Base-by-base conservation (phyloP, 1,140 invertebrate genomes). In the Drosophila auraria region DNA sequence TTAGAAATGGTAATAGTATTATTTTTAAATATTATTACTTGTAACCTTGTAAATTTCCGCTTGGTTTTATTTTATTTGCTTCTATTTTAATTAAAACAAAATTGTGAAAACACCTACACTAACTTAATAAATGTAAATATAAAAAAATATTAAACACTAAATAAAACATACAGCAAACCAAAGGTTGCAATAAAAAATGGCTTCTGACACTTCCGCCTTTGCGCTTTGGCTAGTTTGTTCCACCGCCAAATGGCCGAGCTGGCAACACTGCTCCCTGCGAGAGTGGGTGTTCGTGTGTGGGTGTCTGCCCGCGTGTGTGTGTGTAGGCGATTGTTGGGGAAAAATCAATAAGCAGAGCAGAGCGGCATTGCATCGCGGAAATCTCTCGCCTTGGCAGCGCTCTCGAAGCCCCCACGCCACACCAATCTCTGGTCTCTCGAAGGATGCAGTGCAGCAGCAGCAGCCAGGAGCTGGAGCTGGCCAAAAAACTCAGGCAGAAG, bases 301-400 rank as follows among this genome's bases (percentile, higher is more conserved):
- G 53, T 47, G 47, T 40, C n/a, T 40, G 59, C 63, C 15, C 36
- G 68, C 44, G 30, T 23, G 17, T 27, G 25, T 62, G 69, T 51
- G 33, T 36, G 58, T 75, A 33, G 20, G 73, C 51, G 70, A 42
- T n/a, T n/a, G 61, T 75, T 76, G 60, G 71, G 59, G 75, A 78
- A 78, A 78, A 78, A 78, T 78, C 75, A 78, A 78, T 78, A 78
- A 69, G 68, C 68, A 56, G 66, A 78, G 73, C 75, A 53, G 36
- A 57, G 75, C 57, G 61, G 58, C 51, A 72, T 40, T 9, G 66
- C 62, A 74, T 68, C 49, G 66, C 40, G 64, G 64, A 68, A 51
- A 42, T 51, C 65, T 59, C 51, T 74, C 60, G 70, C 61, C 61
- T 58, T 64, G 40, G 20, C 54, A 50, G 45, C 68, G 50, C 61